Evolutionary conservation across 2,888 invertebrate species (phyloP), one percentile per base, ranked within the genome.

Genomic region (Eupithecia abbreviata): DNA sequence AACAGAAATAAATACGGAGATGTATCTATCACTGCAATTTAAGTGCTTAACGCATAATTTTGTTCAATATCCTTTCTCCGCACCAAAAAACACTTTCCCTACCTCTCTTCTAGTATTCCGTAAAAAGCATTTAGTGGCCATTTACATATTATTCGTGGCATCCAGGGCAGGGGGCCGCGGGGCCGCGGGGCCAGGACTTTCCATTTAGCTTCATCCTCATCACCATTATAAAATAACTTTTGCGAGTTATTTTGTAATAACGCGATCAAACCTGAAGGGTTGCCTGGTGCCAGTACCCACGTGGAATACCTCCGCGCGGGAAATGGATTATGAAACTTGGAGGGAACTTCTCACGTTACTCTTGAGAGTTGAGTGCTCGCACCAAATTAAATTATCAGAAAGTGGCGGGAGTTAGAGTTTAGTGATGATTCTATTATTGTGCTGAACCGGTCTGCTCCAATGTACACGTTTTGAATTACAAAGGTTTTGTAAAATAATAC

Each of bases 111-210:
- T 18, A 18, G 7, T 43, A 55, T 66, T 67, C 30, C 71, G 72
- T 62, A 67, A 72, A 75, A 75, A 77, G 82, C 84, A 84, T 86
- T 86, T 85, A 86, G 83, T 82, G 79, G 75, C 76, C 79, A 85
- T 86, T 86, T 86, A 83, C 87, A 85, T 87, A 83, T 78, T 81
- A 84, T 86, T 86, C 83, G 84, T 79, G 77, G 82, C 73, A 72
- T 62, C 67, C 71, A 74, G 68, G 6, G 13, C 41, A 13, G 1
- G 15, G 15, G 15, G 66, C 15, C 6, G 42, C 13, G n/a, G 41
- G 62, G 30, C 62, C 30, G 12, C 10, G 62, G 10, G 73, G 72
- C 71, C 75, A 71, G 76, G 47, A 69, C 72, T 77, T 72, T 49
- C 74, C 71, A 74, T 74, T 69, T 72, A 72, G 71, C 73, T 71